These are phyloP conservation scores for Centruroides sculpturatus DNA, from an alignment of 1,140 invertebrate genomes.

Conservation along the genomic window DNA sequence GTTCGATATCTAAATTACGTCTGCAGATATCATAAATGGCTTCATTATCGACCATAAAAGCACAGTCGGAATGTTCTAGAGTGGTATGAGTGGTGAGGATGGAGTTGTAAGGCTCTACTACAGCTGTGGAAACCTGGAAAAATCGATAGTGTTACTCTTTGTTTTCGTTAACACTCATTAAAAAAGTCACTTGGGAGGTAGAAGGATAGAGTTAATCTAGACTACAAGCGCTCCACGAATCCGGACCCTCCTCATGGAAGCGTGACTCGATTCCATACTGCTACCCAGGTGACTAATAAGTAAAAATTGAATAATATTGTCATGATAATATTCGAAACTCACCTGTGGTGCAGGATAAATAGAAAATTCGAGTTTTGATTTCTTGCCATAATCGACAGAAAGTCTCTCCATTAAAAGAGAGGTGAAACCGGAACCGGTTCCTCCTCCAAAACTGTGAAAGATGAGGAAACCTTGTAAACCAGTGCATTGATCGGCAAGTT, in stretches of 20 bases:
- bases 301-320: too few relatives aligned
- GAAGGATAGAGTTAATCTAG: too few relatives aligned
- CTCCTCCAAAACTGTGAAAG: slow-evolving; percentile 81
- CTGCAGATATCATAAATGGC: slow-evolving; percentile 64
- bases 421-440: slow-evolving; percentile 75
- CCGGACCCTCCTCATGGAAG: too few relatives aligned
- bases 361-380: slow-evolving; percentile 43
- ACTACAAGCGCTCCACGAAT: too few relatives aligned
- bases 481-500: slow-evolving; percentile 70
- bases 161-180: slow-evolving; percentile 8
- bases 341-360: slow-evolving; percentile 52
- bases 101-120: slow-evolving; percentile 40
- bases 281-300: too few relatives aligned
- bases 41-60: too few relatives aligned
- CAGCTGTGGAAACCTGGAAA: slow-evolving; percentile 30
- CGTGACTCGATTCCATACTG: too few relatives aligned
- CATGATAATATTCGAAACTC: not conserved
- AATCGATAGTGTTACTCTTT: not conserved
- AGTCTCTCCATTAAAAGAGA: slow-evolving; percentile 74
- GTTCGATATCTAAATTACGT: slow-evolving; percentile 48
- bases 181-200: too few relatives aligned
- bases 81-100: too few relatives aligned
- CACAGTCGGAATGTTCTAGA: too few relatives aligned
- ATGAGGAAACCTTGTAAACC: slow-evolving; percentile 74
- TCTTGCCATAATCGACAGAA: slow-evolving; percentile 78